A percentile compares a stretch with the other conserved stretches of the same genome.
phyloP scores from a whole-genome alignment of 2,113 vertebrate genomes.

The Grammomys dolichurus region DNA sequence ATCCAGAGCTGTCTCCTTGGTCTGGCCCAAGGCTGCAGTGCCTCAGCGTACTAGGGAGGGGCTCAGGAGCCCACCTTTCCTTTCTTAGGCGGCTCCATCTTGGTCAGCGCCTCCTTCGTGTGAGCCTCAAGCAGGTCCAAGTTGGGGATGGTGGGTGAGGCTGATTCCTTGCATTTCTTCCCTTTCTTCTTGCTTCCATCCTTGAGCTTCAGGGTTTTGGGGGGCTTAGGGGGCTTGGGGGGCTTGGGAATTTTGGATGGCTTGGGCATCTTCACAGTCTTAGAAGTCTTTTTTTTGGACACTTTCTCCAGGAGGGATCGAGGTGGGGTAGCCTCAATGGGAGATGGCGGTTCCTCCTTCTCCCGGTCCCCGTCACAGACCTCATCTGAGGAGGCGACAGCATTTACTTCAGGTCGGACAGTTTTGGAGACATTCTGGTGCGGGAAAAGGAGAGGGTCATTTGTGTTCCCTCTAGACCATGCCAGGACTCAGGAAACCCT shows the following conservation, averaged over 20 bases:
- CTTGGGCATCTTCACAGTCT: slow-evolving; percentile 90
- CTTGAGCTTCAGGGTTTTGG: slow-evolving; percentile 92
- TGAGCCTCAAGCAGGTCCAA: slow-evolving; percentile 96
- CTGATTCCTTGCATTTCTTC: slow-evolving; percentile 92
- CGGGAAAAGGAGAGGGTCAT: slow-evolving; percentile 54
- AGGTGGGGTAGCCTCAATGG: slow-evolving; percentile 77
- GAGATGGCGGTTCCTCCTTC: slow-evolving; percentile 91
- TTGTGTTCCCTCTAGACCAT: neutral
- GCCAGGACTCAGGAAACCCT: neutral
- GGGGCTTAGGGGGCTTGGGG: slow-evolving; percentile 91
- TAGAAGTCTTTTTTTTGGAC: slow-evolving; percentile 90
- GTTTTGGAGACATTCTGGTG: slow-evolving; percentile 94
- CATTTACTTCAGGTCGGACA: slow-evolving; percentile 91
- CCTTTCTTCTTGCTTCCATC: slow-evolving; percentile 96
- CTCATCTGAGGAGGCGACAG: slow-evolving; percentile 89
- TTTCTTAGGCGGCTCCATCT: slow-evolving; percentile 98
- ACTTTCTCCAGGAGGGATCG: slow-evolving; percentile 86
- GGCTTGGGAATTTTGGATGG: slow-evolving; percentile 91
- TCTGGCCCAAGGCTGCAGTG: neutral
- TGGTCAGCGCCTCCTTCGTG: slow-evolving; percentile 96
- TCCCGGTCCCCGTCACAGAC: slow-evolving; percentile 88
- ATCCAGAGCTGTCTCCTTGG: neutral
- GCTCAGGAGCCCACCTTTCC: slow-evolving; percentile 88
- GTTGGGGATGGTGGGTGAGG: slow-evolving; percentile 92
- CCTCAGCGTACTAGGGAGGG: accelerated